phyloP scores from a whole-genome alignment of 2,888 invertebrate genomes.

The Crioceris asparagi region DNA sequence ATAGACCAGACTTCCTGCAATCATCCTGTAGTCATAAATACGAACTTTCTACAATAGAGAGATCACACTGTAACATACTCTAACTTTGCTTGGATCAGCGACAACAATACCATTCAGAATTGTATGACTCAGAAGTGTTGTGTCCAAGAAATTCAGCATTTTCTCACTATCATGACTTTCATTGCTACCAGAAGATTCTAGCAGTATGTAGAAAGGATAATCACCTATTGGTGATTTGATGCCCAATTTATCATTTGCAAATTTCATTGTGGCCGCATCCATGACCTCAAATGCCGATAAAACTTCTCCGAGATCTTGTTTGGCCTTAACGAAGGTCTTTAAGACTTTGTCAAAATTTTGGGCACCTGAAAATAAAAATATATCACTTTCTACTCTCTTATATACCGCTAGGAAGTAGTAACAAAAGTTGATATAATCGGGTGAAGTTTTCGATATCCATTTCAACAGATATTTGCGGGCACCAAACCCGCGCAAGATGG shows the following conservation, averaged over 20 bases:
- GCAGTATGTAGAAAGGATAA: slow-evolving; percentile 71
- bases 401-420: no score
- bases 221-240: slow-evolving; percentile 51
- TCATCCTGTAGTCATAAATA: neutral
- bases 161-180: slow-evolving; percentile 78
- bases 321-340: slow-evolving; percentile 62
- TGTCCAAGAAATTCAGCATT: slow-evolving; percentile 62
- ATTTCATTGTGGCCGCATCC: slow-evolving; percentile 60
- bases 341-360: slow-evolving; percentile 68
- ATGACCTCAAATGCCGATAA: slow-evolving; percentile 93
- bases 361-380: slow-evolving; percentile 57
- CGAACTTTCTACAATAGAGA: no score
- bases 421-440: no score
- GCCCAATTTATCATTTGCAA: slow-evolving; percentile 49
- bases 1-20: slow-evolving; percentile 69
- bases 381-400: no score
- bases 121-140: slow-evolving; percentile 55
- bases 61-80: slow-evolving; percentile 45
- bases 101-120: slow-evolving; percentile 76
- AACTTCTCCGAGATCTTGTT: slow-evolving; percentile 70
- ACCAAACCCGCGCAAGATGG: no score
- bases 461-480: no score
- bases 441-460: no score
- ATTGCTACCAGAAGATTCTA: slow-evolving; percentile 82
- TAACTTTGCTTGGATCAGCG: slow-evolving; percentile 65